A percentile compares a stretch with the other conserved stretches of the same genome.
Conservation (phyloP, 2,797 vertebrate genomes). For the Propithecus deckenii region DNA sequence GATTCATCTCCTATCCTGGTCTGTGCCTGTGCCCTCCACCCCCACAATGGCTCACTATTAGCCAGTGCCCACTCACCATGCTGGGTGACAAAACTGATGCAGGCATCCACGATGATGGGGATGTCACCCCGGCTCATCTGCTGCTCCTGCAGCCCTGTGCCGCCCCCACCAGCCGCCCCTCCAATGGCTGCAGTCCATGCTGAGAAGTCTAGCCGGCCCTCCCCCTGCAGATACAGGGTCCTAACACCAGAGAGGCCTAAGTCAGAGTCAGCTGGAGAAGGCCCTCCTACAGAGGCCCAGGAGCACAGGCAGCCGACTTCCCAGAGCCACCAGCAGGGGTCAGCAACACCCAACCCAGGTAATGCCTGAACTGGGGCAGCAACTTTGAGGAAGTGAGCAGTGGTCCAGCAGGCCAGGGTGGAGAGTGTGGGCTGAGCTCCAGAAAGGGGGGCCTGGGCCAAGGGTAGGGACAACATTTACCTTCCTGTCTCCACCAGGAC, state of each 20-base stretch:
- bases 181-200: constrained; percentile 93
- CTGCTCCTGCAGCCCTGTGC: constrained; percentile 93
- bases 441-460: not conserved
- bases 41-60: not conserved
- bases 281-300: not conserved
- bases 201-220: constrained; percentile 90
- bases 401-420: not conserved
- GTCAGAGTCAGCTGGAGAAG: constrained; percentile 6
- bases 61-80: constrained; percentile 89
- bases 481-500: constrained; percentile 96
- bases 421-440: not conserved
- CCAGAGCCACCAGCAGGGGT: constrained; percentile 65
- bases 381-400: constrained; percentile 25
- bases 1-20: not conserved
- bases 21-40: not conserved
- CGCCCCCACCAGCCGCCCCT: constrained; percentile 91
- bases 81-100: constrained; percentile 97
- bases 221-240: constrained; percentile 95
- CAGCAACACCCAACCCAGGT: constrained; percentile 38
- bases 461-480: constrained; percentile 81
- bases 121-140: constrained; percentile 96
- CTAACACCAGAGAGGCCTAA: constrained; percentile 83
- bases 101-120: constrained; percentile 98
- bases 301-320: not conserved
- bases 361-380: not conserved